phyloP scores from a whole-genome alignment of 2,113 vertebrate genomes.

The Psophia crepitans region DNA sequence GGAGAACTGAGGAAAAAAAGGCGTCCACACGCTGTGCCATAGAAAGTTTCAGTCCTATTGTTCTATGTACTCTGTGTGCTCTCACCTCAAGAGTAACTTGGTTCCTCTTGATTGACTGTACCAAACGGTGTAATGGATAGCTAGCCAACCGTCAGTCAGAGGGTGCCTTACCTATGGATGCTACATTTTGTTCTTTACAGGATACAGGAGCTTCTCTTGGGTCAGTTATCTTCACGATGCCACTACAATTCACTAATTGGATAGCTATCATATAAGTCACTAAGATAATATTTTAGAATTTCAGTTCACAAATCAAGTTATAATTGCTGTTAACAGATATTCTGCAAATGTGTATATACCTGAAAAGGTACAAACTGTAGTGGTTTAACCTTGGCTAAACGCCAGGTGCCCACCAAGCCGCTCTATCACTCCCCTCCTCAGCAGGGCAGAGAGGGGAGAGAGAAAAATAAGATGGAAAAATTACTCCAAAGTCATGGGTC shows the following conservation, averaged over 20 bases:
- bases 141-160: neutral
- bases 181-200: neutral
- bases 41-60: neutral
- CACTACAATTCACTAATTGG: neutral
- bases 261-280: neutral
- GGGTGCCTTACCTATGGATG: neutral
- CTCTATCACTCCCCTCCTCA: too few relatives aligned
- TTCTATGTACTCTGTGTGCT: neutral
- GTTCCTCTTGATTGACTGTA: neutral
- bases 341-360: neutral
- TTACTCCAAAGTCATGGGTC: too few relatives aligned
- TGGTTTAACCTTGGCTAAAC: too few relatives aligned
- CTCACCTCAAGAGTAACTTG: neutral
- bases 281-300: neutral
- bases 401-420: too few relatives aligned
- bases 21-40: fast-evolving
- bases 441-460: too few relatives aligned
- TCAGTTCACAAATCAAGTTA: neutral
- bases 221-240: neutral
- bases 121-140: neutral
- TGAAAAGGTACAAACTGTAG: neutral
- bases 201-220: neutral
- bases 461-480: too few relatives aligned
- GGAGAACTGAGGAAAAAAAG: neutral
- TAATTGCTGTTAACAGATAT: neutral